A percentile compares a stretch with the other conserved stretches of the same genome.
Conservation (phyloP, 2,888 invertebrate genomes). For the Stenodera caucasica region DNA sequence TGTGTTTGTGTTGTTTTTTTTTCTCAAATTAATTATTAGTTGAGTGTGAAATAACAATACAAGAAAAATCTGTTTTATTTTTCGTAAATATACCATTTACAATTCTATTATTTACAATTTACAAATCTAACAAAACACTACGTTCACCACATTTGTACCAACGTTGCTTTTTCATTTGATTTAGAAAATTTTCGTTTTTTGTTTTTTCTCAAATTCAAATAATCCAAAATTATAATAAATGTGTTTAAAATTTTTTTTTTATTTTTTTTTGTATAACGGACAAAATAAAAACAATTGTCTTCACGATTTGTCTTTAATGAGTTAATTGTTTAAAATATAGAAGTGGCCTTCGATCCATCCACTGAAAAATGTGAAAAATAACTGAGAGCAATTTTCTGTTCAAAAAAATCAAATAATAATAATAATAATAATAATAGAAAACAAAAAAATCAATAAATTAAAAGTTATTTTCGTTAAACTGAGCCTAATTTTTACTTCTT, state of each 20-base stretch:
- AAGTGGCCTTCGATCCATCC: slow-evolving; percentile 30
- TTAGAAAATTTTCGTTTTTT: slow-evolving; percentile 1
- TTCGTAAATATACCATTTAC: slow-evolving; percentile 48
- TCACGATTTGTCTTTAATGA: slow-evolving; percentile 10
- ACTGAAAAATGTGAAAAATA: slow-evolving; percentile 19
- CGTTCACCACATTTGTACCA: slow-evolving; percentile 48
- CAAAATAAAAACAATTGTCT: neutral
- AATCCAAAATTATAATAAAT: slow-evolving; percentile 15
- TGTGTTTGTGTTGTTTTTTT: no score
- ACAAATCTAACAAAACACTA: slow-evolving; percentile 45
- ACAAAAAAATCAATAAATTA: slow-evolving; percentile 43
- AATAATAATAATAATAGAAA: no score
- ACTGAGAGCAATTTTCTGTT: slow-evolving; percentile 32
- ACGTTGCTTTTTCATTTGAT: slow-evolving; percentile 25
- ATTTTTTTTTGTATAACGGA: slow-evolving; percentile 11
- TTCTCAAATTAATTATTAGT: neutral
- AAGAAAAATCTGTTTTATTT: slow-evolving; percentile 44
- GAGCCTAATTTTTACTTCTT: slow-evolving; percentile 49
- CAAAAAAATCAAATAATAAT: neutral
- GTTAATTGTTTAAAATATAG: slow-evolving; percentile 5
- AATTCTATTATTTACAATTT: slow-evolving; percentile 46
- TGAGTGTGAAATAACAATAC: slow-evolving; percentile 22
- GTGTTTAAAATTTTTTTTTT: slow-evolving; percentile 22
- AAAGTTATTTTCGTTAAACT: slow-evolving; percentile 34
- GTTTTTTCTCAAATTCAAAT: slow-evolving; percentile 6